Conservation (phyloP, 2,888 invertebrate genomes). For the Troilus luridus region DNA sequence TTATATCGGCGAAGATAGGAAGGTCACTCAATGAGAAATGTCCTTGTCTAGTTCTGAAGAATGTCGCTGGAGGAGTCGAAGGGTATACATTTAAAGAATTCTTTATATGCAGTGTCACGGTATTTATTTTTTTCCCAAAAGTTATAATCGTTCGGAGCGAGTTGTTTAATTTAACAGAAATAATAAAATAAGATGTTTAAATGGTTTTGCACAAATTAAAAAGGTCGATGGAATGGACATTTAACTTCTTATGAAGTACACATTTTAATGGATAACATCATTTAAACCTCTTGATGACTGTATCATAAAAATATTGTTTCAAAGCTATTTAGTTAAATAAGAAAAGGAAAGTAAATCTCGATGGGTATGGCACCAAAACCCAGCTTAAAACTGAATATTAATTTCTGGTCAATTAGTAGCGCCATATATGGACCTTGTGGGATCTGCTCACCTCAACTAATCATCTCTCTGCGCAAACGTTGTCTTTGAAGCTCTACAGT, state of each 20-base stretch:
- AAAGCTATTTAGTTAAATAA: no score
- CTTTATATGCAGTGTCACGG: not conserved
- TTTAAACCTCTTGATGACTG: no score
- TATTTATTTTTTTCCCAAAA: no score
- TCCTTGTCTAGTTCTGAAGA: slow-evolving; percentile 5
- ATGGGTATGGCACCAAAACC: no score
- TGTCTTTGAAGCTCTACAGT: no score
- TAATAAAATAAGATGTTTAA: not conserved
- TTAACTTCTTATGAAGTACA: not conserved
- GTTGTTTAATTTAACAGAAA: not conserved
- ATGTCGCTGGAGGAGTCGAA: not conserved
- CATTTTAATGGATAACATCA: not conserved
- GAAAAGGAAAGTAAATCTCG: no score
- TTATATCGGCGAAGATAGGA: slow-evolving; percentile 12
- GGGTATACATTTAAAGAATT: not conserved
- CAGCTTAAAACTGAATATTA: no score
- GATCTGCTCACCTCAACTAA: no score
- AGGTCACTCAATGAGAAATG: slow-evolving; percentile 9
- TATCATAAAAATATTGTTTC: no score
- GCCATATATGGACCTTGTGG: no score
- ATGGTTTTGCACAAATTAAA: not conserved
- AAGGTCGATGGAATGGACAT: not conserved
- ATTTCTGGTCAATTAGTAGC: no score
- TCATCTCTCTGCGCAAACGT: no score
- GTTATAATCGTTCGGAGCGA: not conserved